Percentiles rank a stretch among this genome's conserved stretches.
Conservation (phyloP, 2,797 vertebrate species). For the Myotis daubentonii region DNA sequence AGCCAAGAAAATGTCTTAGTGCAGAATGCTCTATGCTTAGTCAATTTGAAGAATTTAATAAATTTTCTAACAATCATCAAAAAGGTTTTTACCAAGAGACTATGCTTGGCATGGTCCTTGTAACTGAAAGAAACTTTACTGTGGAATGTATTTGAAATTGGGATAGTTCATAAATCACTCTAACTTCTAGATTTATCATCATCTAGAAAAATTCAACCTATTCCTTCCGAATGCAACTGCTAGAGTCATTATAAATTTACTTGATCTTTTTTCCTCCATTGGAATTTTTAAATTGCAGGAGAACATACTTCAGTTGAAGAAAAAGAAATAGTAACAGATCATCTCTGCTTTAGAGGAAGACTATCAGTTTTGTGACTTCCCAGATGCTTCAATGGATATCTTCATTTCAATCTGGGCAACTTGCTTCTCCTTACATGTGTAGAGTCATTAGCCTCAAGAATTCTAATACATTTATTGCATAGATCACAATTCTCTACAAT, state of each 20-base stretch:
- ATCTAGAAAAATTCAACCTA: slow-evolving; percentile 12
- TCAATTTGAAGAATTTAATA: slow-evolving; percentile 63
- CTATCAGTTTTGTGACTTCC: not conserved
- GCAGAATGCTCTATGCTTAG: slow-evolving; percentile 53
- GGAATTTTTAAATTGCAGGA: slow-evolving; percentile 52
- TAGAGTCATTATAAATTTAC: slow-evolving; percentile 4
- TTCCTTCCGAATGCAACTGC: not conserved
- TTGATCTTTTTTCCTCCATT: slow-evolving; percentile 7
- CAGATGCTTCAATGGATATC: not conserved
- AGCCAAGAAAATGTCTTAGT: slow-evolving; percentile 74
- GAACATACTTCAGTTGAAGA: not conserved
- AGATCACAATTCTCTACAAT: not conserved
- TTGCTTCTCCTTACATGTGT: not conserved
- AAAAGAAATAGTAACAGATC: not conserved
- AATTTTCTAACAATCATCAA: slow-evolving; percentile 59
- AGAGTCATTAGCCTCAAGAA: not conserved
- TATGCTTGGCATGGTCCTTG: not conserved
- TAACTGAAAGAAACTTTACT: slow-evolving; percentile 22
- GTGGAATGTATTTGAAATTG: slow-evolving; percentile 46
- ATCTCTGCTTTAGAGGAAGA: not conserved
- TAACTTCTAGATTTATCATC: slow-evolving; percentile 38
- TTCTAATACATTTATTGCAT: not conserved
- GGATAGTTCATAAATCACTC: slow-evolving; percentile 49
- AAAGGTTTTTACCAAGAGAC: slow-evolving; percentile 56
- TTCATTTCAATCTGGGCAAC: not conserved